Evolutionary conservation across 2,888 invertebrate genomes (phyloP).

Genomic region (Yponomeuta cagnagella): DNA sequence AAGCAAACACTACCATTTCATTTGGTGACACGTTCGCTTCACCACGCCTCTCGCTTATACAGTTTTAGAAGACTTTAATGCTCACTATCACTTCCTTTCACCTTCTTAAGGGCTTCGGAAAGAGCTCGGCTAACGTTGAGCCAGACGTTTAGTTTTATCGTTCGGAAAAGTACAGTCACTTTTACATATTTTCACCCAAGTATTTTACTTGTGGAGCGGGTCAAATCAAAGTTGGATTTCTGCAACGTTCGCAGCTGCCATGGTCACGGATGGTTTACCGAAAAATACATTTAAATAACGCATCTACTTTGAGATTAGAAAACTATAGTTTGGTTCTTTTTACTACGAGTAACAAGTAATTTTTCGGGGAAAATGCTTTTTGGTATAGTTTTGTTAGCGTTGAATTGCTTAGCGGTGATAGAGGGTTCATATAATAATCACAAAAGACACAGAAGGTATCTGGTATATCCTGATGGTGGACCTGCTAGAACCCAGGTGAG

Average conservation of each 20-base stretch:
- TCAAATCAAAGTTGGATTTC: no score
- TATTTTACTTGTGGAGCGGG: no score
- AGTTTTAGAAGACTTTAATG: conserved; percentile 32
- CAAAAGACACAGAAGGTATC: conserved; percentile 65
- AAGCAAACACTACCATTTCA: conserved; percentile 60
- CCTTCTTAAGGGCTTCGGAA: neutral
- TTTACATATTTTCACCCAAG: no score
- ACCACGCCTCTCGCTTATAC: conserved; percentile 11
- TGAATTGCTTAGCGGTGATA: conserved; percentile 40
- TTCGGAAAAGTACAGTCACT: no score
- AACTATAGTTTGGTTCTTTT: neutral
- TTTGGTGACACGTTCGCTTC: conserved; percentile 33
- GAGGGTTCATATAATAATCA: conserved; percentile 19
- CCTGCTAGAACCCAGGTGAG: conserved; percentile 77
- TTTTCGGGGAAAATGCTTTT: neutral
- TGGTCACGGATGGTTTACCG: no score
- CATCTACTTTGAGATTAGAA: no score
- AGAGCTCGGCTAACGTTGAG: no score
- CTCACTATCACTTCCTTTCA: conserved; percentile 23
- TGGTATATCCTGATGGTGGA: conserved; percentile 76
- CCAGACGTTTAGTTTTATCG: no score
- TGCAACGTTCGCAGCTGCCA: no score
- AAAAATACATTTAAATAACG: no score
- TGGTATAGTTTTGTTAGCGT: conserved; percentile 39
- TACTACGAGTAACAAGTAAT: neutral